Percentiles rank a stretch among this genome's conserved stretches.
Conservation (phyloP, 2,888 invertebrate species). For the Cremastinae sp. region DNA sequence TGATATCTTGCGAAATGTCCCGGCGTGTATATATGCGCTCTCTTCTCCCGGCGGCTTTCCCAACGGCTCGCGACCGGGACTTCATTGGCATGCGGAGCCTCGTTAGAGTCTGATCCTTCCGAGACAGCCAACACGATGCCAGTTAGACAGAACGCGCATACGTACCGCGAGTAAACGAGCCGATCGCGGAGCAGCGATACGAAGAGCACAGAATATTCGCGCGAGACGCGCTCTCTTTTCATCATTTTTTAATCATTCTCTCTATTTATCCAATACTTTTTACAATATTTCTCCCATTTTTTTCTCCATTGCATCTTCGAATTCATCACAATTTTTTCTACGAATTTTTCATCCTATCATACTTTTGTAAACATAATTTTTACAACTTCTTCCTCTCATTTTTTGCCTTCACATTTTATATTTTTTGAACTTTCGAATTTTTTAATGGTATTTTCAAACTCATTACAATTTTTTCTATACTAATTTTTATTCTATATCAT, state of each 20-base stretch:
- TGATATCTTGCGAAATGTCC: not conserved
- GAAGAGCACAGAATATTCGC: too few species aligned
- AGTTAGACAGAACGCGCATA: constrained; percentile 10
- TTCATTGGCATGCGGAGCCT: constrained; percentile 35
- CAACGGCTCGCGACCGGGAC: not conserved
- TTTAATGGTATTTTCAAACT: too few species aligned
- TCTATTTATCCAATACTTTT: not conserved
- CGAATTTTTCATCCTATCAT: too few species aligned
- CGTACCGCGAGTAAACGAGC: constrained; percentile 28
- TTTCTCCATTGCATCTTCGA: too few species aligned
- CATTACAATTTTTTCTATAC: too few species aligned
- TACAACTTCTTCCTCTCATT: too few species aligned
- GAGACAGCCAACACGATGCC: constrained; percentile 39
- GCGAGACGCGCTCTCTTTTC: constrained; percentile 16
- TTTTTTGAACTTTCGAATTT: too few species aligned
- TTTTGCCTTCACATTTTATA: too few species aligned
- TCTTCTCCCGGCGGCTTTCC: constrained; percentile 13
- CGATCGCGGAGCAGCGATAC: constrained; percentile 35
- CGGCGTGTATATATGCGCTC: constrained; percentile 6
- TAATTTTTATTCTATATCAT: too few species aligned
- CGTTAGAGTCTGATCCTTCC: constrained; percentile 33
- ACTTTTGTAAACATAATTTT: too few species aligned
- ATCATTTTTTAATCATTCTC: constrained; percentile 28
- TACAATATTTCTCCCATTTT: too few species aligned
- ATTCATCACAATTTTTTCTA: not conserved